Conservation (phyloP, 2,113 vertebrate genomes). For the Hippocampus comes region DNA sequence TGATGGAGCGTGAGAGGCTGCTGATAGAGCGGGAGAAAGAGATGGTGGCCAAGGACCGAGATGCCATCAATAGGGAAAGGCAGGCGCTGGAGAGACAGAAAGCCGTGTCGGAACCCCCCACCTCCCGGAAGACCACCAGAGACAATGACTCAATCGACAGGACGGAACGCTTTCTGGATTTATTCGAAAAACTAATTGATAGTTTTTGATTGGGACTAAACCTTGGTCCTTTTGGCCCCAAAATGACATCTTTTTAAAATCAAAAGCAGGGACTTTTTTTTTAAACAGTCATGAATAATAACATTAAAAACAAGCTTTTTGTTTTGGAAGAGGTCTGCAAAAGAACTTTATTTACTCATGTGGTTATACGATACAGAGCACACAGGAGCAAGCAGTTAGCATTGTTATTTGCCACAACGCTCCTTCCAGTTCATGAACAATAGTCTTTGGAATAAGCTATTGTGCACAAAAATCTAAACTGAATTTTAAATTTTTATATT, state of each 20-base stretch:
- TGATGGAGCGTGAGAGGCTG: slow-evolving; percentile 62
- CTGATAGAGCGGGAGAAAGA: slow-evolving; percentile 58
- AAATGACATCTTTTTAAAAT: background rate
- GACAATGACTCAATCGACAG: slow-evolving; percentile 39
- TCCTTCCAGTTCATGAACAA: slow-evolving; percentile 51
- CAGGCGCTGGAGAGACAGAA: slow-evolving; percentile 25
- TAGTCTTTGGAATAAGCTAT: slow-evolving; percentile 45
- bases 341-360: slow-evolving; percentile 77
- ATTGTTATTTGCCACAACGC: slow-evolving; percentile 45
- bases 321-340: slow-evolving; percentile 69
- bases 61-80: slow-evolving; percentile 39
- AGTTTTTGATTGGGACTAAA: slow-evolving; percentile 40
- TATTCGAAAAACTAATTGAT: slow-evolving; percentile 68
- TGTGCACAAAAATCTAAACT: slow-evolving; percentile 29
- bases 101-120: slow-evolving; percentile 1
- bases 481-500: slow-evolving; percentile 66
- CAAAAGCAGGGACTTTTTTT: background rate
- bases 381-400: slow-evolving; percentile 61
- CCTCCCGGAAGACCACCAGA: slow-evolving; percentile 2
- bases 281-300: background rate
- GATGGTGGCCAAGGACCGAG: slow-evolving; percentile 56
- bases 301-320: slow-evolving; percentile 57
- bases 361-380: slow-evolving; percentile 77
- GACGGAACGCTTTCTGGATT: slow-evolving; percentile 54
- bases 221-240: background rate